A percentile compares a stretch with the other conserved stretches of the same genome.
phyloP scores from a whole-genome alignment of 2,113 vertebrate species.

The Rhinopomastus cyanomelas region DNA sequence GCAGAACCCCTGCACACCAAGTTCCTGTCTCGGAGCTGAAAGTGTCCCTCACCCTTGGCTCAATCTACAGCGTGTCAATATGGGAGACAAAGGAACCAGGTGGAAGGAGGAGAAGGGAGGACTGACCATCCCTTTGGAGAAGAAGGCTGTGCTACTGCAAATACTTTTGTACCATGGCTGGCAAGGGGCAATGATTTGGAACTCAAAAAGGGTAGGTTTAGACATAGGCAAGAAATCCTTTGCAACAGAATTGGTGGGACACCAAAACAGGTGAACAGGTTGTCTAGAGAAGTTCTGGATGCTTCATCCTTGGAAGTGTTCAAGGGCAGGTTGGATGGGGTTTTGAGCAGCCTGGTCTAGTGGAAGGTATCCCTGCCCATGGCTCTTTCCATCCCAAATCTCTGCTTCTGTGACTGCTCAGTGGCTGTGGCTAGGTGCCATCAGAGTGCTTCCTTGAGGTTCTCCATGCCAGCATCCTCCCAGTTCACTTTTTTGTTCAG shows the following conservation, averaged over 20 bases:
- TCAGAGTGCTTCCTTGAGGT: neutral
- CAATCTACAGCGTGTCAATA: rapidly evolving
- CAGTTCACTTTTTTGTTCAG: neutral
- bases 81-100: neutral
- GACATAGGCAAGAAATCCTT: neutral
- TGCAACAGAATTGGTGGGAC: neutral
- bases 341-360: neutral
- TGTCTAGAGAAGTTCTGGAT: neutral
- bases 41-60: neutral
- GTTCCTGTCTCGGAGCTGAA: neutral
- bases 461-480: neutral
- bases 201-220: neutral
- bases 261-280: neutral
- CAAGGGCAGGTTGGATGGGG: neutral
- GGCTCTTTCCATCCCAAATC: neutral
- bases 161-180: neutral
- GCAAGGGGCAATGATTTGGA: neutral
- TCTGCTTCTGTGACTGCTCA: neutral
- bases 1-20: rapidly evolving
- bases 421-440: neutral
- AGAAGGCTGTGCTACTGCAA: neutral
- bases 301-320: neutral
- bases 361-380: neutral
- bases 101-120: neutral
- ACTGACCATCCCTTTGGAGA: neutral